A percentile compares a stretch with the other conserved stretches of the same genome.
These are phyloP conservation scores for Apistogramma diplotaenia DNA, from an alignment of 2,113 vertebrate species.

Conservation along the genomic window DNA sequence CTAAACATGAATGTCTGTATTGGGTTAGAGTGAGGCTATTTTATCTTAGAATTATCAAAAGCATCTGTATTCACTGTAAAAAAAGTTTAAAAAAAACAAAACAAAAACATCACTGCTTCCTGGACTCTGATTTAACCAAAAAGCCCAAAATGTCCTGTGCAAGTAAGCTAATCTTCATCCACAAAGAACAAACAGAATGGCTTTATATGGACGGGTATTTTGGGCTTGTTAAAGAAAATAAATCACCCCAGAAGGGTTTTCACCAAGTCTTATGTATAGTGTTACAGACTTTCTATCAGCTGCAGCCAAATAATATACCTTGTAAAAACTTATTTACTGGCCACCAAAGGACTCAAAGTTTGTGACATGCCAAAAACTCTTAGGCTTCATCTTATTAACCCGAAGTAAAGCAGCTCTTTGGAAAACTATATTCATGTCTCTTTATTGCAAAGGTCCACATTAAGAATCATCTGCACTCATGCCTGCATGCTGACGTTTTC, in stretches of 20 bases:
- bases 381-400: background rate
- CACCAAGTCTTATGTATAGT: conserved; percentile 15
- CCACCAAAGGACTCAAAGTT: background rate
- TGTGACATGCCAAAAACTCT: background rate
- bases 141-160: conserved; percentile 9
- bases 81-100: background rate
- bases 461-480: background rate
- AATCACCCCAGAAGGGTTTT: conserved; percentile 31
- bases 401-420: background rate
- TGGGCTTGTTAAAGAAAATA: conserved; percentile 31
- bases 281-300: conserved; percentile 43
- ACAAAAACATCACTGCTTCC: background rate
- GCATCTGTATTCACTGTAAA: conserved; percentile 9
- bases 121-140: background rate
- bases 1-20: background rate
- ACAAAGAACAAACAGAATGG: conserved; percentile 19
- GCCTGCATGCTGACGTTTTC: background rate
- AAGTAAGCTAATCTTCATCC: conserved; percentile 12
- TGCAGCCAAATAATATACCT: background rate
- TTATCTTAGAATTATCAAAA: conserved; percentile 14
- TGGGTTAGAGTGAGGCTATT: background rate
- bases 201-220: conserved; percentile 14
- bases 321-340: background rate
- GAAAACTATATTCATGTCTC: too few species aligned
- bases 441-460: background rate